phyloP scores from a whole-genome alignment of 1,140 invertebrate species.

The Nephotettix cincticeps region DNA sequence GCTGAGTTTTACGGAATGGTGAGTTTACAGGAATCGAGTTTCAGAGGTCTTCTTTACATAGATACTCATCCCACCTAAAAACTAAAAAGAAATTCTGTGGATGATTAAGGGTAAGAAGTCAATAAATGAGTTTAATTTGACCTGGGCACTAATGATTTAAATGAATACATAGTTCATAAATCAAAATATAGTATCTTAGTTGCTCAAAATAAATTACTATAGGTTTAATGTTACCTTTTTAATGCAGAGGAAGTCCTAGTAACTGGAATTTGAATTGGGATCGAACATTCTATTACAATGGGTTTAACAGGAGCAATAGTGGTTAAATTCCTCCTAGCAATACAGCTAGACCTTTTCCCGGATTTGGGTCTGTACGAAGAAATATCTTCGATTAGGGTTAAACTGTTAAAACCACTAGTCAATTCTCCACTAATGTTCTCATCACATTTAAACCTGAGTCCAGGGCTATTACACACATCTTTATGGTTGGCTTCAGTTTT shows the following conservation, averaged over 20 bases:
- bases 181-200: too few species aligned
- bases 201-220: too few species aligned
- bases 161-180: too few species aligned
- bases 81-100: too few species aligned
- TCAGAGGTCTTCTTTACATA: too few species aligned
- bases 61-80: too few species aligned
- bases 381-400: background rate
- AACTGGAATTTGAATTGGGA: background rate
- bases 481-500: background rate
- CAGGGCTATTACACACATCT: background rate
- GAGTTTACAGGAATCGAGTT: too few species aligned
- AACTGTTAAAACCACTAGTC: background rate
- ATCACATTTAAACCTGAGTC: background rate
- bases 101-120: too few species aligned
- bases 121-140: too few species aligned
- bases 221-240: background rate
- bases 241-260: background rate
- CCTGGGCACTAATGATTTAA: too few species aligned
- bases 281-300: background rate
- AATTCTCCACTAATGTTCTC: background rate
- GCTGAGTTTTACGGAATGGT: too few species aligned
- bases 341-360: background rate
- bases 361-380: slow-evolving; percentile 1
- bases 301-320: background rate
- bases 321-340: background rate